Base-by-base conservation (phyloP, 1,140 invertebrate species). In the Battus philenor region DNA sequence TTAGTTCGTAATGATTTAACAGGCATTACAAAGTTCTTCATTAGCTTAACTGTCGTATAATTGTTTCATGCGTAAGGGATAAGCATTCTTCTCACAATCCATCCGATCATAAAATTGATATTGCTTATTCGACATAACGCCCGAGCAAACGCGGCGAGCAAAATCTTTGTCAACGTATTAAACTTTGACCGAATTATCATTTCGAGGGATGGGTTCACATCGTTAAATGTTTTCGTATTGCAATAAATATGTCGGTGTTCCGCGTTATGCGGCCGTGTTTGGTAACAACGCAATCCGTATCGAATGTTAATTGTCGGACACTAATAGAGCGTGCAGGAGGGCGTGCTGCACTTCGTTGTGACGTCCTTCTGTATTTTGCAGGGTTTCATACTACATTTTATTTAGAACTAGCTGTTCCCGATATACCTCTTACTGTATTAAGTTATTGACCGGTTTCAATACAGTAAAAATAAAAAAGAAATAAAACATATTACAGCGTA, bases 171-270 rank as follows among this genome's bases (percentile, higher is more conserved):
- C 58, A 74, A 61, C 76, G 72, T 47, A 67, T 81, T 84, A 84
- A 84, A 84, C 72, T 84, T 68, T 84, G 80, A 84, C 80, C 77
- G 77, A 80, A 80, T 84, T 80, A 84, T 63, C 59, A 59, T 68
- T 32, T 10, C 32, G 43, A 55, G 62, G 55, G 47, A 57, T 58
- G 59, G 49, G 66, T 84, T 80, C 80, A 72, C 80, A 78, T 84
- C 80, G 77, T 84, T 68, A 80, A 78, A 81, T 76, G 68, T 60
- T 81, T 63, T 76, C 64, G 62, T 73, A 72, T 70, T 75, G 72
- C 75, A 68, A 81, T 84, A 76, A 81, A 83, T 72, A 74, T 76
- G 71, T 70, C 66, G 41, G n/a, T 44, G 49, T 46, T 61, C 51
- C 48, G 48, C 44, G 51, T 47, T 51, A 30, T 44, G 50, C 44